Evolutionary conservation across 2,113 vertebrate genomes (phyloP).

Genomic region (Enhydra lutris): DNA sequence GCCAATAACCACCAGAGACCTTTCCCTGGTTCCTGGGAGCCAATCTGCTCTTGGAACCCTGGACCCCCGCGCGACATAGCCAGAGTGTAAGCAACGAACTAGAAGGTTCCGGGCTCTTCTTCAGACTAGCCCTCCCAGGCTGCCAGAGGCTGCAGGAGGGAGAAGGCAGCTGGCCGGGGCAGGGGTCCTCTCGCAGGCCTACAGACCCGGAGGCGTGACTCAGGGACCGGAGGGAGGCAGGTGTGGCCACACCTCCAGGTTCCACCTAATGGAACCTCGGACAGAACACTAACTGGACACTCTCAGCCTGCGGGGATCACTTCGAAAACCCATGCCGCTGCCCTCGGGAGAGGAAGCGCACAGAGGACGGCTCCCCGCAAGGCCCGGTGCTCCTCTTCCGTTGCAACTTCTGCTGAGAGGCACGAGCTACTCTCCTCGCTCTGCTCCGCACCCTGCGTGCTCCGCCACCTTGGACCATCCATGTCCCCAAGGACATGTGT

Average conservation of each 20-base stretch:
- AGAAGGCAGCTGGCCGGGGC: constrained; percentile 20
- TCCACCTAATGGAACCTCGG: neutral
- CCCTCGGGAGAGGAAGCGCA: neutral
- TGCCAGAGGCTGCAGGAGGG: constrained; percentile 23
- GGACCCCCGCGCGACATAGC: constrained; percentile 22
- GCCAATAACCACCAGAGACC: neutral
- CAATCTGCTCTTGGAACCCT: constrained; percentile 50
- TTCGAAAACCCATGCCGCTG: neutral
- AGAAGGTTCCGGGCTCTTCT: neutral
- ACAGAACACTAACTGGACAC: constrained; percentile 48
- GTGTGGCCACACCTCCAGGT: neutral
- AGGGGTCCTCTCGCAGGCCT: neutral
- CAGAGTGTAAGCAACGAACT: neutral
- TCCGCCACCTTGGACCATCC: fast-evolving
- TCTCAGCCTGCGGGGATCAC: neutral
- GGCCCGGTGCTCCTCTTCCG: fast-evolving
- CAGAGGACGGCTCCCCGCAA: neutral
- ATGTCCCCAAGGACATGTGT: fast-evolving
- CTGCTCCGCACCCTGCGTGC: fast-evolving
- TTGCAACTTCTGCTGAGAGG: neutral
- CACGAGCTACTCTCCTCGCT: fast-evolving
- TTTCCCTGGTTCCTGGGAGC: constrained; percentile 34
- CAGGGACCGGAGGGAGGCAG: constrained; percentile 43
- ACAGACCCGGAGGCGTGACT: neutral
- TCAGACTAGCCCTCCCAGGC: constrained; percentile 56